Percentiles rank a stretch among this genome's conserved stretches.
Conservation (phyloP, 2,797 vertebrate species). For the Enoplosus armatus region DNA sequence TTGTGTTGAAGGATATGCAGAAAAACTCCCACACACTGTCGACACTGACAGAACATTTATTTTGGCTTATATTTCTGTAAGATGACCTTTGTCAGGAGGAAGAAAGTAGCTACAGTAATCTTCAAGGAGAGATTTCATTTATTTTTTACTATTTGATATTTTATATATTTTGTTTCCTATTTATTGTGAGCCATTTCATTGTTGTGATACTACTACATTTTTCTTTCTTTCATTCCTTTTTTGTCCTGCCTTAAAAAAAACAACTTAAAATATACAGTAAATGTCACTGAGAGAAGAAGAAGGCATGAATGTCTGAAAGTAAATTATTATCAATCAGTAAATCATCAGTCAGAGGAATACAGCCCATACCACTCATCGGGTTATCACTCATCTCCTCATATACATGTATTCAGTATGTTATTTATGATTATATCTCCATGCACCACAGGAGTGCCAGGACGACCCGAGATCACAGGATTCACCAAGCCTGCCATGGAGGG, state of each 20-base stretch:
- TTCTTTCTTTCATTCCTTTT: background rate
- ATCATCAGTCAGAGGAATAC: background rate
- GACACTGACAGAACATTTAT: slow-evolving; percentile 11
- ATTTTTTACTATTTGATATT: background rate
- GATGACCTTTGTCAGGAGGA: background rate
- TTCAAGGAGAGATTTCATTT: background rate
- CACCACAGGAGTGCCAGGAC: slow-evolving; percentile 91
- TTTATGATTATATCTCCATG: slow-evolving; percentile 23
- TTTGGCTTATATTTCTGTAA: background rate
- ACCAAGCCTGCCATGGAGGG: slow-evolving; percentile 95
- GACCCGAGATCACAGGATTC: slow-evolving; percentile 96
- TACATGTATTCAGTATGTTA: slow-evolving; percentile 1
- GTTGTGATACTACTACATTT: background rate
- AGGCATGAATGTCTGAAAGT: slow-evolving; percentile 3
- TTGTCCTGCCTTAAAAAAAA: background rate
- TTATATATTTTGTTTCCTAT: background rate
- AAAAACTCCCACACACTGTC: slow-evolving; percentile 24
- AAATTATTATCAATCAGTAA: slow-evolving; percentile 2
- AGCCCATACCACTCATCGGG: background rate
- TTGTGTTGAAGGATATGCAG: slow-evolving; percentile 15
- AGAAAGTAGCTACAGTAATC: background rate
- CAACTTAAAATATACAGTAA: background rate
- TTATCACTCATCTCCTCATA: background rate
- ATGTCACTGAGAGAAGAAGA: slow-evolving; percentile 2
- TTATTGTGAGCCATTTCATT: background rate